A percentile compares a stretch with the other conserved stretches of the same genome.
Evolutionary conservation across 2,797 vertebrate genomes (phyloP).

Genomic region (Pseudochromis fuscus): DNA sequence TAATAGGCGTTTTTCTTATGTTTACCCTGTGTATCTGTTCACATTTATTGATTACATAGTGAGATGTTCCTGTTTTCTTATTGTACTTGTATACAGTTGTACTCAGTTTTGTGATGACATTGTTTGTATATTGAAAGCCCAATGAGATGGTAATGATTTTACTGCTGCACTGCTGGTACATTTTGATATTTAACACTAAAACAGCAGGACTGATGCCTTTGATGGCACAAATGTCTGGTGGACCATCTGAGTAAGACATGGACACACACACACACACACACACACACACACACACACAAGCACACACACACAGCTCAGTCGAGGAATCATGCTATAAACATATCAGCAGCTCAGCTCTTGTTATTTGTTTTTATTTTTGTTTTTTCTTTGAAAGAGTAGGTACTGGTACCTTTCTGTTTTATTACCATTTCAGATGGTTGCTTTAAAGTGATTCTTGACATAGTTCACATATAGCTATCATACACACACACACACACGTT

Average conservation of each 20-base stretch:
- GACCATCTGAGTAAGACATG: slow-evolving; percentile 66
- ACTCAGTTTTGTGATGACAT: slow-evolving; percentile 89
- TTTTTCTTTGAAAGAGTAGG: slow-evolving; percentile 92
- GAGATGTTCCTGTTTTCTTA: slow-evolving; percentile 89
- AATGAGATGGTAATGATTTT: slow-evolving; percentile 91
- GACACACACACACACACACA: slow-evolving; percentile 76
- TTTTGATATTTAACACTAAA: slow-evolving; percentile 86
- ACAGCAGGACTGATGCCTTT: slow-evolving; percentile 81
- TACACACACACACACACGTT: slow-evolving; percentile 95
- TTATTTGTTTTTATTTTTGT: slow-evolving; percentile 80
- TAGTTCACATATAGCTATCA: slow-evolving; percentile 94
- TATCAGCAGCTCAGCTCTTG: slow-evolving; percentile 94
- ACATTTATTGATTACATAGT: slow-evolving; percentile 90
- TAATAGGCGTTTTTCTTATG: slow-evolving; percentile 84
- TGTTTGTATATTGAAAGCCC: slow-evolving; percentile 90
- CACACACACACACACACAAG: slow-evolving; percentile 36
- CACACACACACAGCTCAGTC: slow-evolving; percentile 74
- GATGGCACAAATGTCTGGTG: slow-evolving; percentile 77
- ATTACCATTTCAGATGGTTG: slow-evolving; percentile 94
- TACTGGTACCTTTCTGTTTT: slow-evolving; percentile 98
- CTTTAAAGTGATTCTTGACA: slow-evolving; percentile 98
- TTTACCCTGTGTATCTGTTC: slow-evolving; percentile 91
- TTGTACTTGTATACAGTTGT: slow-evolving; percentile 89
- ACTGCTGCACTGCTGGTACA: slow-evolving; percentile 93
- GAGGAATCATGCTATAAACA: slow-evolving; percentile 89